Conservation (phyloP, 2,888 invertebrate genomes). For the Leucozona laternaria region DNA sequence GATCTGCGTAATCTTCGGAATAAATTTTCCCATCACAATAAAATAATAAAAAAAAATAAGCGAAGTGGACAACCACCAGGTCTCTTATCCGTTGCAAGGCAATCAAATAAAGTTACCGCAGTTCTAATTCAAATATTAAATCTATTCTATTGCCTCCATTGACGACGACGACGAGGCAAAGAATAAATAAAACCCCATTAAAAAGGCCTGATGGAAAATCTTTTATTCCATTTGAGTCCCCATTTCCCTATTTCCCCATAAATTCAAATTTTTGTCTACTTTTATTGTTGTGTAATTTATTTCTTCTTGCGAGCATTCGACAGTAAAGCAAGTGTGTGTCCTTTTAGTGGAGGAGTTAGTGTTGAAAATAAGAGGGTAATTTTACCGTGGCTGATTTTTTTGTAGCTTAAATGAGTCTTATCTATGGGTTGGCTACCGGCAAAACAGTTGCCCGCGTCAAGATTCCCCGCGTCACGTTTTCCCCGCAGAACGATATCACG, state of each 20-base stretch:
- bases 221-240: slow-evolving; percentile 35
- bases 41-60: not conserved
- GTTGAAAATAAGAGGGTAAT: not conserved
- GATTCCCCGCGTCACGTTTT: too few relatives aligned
- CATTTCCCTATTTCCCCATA: too few relatives aligned
- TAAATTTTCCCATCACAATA: slow-evolving; percentile 19
- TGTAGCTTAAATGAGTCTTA: not conserved
- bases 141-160: slow-evolving; percentile 21
- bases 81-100: not conserved
- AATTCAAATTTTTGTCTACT: slow-evolving; percentile 26
- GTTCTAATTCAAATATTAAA: slow-evolving; percentile 50
- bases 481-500: too few relatives aligned
- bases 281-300: not conserved
- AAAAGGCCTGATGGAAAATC: slow-evolving; percentile 47
- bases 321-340: not conserved
- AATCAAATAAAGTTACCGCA: slow-evolving; percentile 53
- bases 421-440: too few relatives aligned
- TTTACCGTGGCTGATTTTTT: not conserved
- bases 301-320: not conserved
- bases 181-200: slow-evolving; percentile 38
- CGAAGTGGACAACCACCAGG: not conserved
- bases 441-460: too few relatives aligned
- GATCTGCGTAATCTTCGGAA: slow-evolving; percentile 34
- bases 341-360: not conserved
- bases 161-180: not conserved